These are phyloP conservation scores for Achroia grisella DNA, from an alignment of 1,140 invertebrate species.

Conservation along the genomic window DNA sequence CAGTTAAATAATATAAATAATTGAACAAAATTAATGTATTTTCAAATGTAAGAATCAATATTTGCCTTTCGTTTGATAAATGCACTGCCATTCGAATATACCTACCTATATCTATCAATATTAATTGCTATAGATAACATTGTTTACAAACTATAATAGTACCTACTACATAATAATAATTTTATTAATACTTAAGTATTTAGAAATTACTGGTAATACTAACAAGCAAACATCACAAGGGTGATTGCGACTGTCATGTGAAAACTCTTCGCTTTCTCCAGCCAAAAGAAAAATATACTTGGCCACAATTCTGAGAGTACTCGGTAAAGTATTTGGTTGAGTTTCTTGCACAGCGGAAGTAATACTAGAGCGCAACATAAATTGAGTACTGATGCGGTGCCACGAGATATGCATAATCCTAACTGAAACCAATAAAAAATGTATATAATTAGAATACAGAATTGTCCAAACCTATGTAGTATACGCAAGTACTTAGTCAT, in stretches of 20 bases:
- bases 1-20: no score
- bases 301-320: conserved; percentile 46
- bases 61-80: no score
- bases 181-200: no score
- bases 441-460: neutral
- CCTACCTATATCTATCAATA: no score
- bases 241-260: conserved; percentile 62
- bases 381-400: conserved; percentile 56
- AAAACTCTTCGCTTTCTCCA: conserved; percentile 58
- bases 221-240: conserved; percentile 52
- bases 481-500: no score
- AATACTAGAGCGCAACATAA: conserved; percentile 51
- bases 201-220: conserved; percentile 10
- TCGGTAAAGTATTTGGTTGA: conserved; percentile 53
- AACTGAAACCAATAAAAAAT: conserved; percentile 36
- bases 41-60: no score
- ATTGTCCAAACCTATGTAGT: no score
- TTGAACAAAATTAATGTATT: no score
- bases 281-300: conserved; percentile 60
- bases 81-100: no score
- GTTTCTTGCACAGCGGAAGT: conserved; percentile 58
- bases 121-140: no score
- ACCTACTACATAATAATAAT: no score
- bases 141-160: no score
- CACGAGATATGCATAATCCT: conserved; percentile 56